Base-by-base conservation (phyloP, 2,888 invertebrate species). In the Julus scandinavius region DNA sequence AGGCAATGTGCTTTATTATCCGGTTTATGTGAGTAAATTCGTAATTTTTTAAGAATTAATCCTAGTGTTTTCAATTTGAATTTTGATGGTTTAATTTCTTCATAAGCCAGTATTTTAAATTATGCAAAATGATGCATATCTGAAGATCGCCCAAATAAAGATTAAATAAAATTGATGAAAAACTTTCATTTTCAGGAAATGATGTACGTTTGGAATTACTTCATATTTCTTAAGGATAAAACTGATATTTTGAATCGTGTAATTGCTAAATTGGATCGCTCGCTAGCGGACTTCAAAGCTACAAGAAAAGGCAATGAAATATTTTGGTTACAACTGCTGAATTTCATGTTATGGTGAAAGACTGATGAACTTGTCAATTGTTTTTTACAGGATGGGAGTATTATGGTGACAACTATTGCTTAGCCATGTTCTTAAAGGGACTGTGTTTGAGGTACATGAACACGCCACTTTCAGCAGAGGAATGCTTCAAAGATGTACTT, bases 181-280 rank as follows among this genome's bases (percentile, higher is more conserved):
- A 84, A 20, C 54, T 63, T 87, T 63, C 86, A 63, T 85, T 91
- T 91, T 7, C 90, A 93, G 93, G 99, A 99, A 92, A 93, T 98
- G 89, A 94, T 98, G 92, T 98, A 96, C 91, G 93, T 98, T 9
- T 98, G 98, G 98, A 98, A 98, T 93, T 94, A 97, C 91, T 97
- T 98, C 92, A 95, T 90, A 91, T 85, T 85, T 20, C 54, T 88
- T 15, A 84, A 88, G 50, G 88, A 49, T 13, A 72, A 85, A 20
- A 84, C 41, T 88, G 88, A 88, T 84, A 84, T 88, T 85, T 54
- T 88, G 84, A 63, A 83, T 54, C 80, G 50, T 20, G 85, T 88
- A n/a, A 88, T 88, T 20, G 88, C 29, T 15, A 45, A 88, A 88
- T 41, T 88, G 50, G 85, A 88, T 88, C 85, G 85, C 13, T 85